Base-by-base conservation (phyloP, 2,113 vertebrate genomes). In the Stegastes partitus region DNA sequence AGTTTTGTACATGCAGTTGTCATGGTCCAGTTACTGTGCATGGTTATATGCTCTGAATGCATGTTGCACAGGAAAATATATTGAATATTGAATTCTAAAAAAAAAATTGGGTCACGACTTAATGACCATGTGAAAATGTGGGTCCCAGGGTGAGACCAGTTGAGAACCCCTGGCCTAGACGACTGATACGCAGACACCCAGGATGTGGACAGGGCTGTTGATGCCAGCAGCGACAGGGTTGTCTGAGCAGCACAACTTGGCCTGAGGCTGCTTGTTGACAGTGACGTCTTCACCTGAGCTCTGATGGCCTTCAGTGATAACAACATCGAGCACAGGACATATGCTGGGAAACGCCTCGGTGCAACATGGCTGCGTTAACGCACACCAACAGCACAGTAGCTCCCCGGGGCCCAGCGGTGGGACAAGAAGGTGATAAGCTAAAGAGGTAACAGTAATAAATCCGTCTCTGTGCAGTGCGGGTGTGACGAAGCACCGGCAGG, bases 381-480 rank as follows among this genome's bases (percentile, higher is more conserved):
- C 26, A 26, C 39, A 49, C 11, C 58, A 21, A 42, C 37, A 26
- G 53, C 16, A 25, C 39, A 25, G 57, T 19, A 63, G 67, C 47
- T 64, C 65, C 61, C 56, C 51, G 42, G 55, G 47, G 34, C 19
- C 9, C 37, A 71, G 73, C 64, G 49, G 66, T 68, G 79, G 23
- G 65, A 75, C 68, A 86, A 77, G 53, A n/a, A 21, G 57, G 51
- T 3, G n/a, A 86, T 80, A 78, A 86, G 86, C 71, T 71, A 77
- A 82, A 82, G 53, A 64, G 69, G 65, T 76, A 77, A 81, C 21
- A 23, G 65, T 45, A 4, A 77, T 83, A 73, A 72, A 83, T 65
- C 56, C 73, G 74, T 80, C 51, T 47, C 18, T 21, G 2, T 34
- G 23, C 23, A 45, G 61, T 19, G 42, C 28, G 49, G 26, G 59